Evolutionary conservation across 2,797 vertebrate genomes (phyloP), one percentile per base, ranked within the genome.

Genomic region (Gymnoscopelus microlampas): DNA sequence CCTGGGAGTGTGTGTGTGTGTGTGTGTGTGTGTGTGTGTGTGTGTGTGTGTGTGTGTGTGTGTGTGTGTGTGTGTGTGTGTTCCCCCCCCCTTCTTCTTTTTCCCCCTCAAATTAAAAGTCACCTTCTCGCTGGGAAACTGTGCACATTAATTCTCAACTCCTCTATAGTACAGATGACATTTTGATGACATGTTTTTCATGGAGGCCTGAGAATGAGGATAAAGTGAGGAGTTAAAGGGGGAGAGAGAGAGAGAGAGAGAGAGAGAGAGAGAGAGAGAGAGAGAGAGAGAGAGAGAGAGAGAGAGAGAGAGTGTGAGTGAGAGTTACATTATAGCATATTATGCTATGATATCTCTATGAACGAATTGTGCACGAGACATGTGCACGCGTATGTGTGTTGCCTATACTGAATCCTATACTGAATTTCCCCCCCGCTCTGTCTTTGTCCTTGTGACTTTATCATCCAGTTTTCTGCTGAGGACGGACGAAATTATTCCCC

Each of bases 361-460:
- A 44, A 44, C 7, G 9, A 44, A 6, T 39, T 39, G 39, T 39
- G 39, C 8, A 39, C 39, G 39, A 7, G 39, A 5, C 32, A 35
- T 23, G 59, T 48, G 60, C 48, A 51, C 35, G 24, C 49, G 4
- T 55, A 14, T 51, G 5, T 32, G 19, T 53, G n/a, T 59, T 15
- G 23, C 44, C 10, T 15, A 49, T 3, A 4, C 12, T 47, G 39
- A 6, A 6, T 39, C 39, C 14, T n/a, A 19, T 19, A 44, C n/a
- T 2, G 3, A 56, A 35, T 24, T 57, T 13, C 2, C 54, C 19
- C 19, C 15, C 26, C 26, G 26, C 12, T n/a, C 12, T 5, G 26
- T 53, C 62, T 71, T 73, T 80, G 63, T 64, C 70, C 59, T 79
- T 65, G 54, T 10, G 49, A 50, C 60, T 55, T 50, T n/a, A n/a